Evolutionary conservation across 2,797 vertebrate species (phyloP).

Genomic region (Danio jaintianensis): DNA sequence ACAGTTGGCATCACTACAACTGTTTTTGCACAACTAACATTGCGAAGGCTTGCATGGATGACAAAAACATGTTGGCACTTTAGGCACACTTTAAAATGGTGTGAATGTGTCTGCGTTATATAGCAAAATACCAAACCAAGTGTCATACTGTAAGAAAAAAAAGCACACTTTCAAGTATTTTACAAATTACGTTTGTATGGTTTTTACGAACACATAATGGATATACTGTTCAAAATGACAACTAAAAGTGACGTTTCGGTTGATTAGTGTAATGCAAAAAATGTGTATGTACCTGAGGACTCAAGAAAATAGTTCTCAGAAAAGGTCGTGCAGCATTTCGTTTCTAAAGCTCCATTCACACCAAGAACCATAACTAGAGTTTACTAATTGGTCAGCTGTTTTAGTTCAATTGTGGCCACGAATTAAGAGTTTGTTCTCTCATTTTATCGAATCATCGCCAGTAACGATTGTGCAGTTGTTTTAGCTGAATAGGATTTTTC

Average conservation of each 20-base stretch:
- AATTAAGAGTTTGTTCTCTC: no score
- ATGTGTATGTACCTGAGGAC: no score
- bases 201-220: background rate
- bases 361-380: no score
- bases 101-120: background rate
- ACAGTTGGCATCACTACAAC: constrained; percentile 23
- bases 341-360: background rate
- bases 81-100: constrained; percentile 7
- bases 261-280: background rate
- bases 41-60: constrained; percentile 25
- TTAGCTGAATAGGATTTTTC: no score
- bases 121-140: constrained; percentile 8
- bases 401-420: no score
- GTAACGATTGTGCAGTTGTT: no score
- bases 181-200: background rate
- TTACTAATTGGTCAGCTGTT: no score
- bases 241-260: background rate
- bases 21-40: constrained; percentile 29
- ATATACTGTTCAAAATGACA: background rate
- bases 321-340: background rate
- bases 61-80: constrained; percentile 30
- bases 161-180: background rate
- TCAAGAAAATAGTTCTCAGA: background rate
- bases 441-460: no score
- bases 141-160: background rate